Evolutionary conservation across 35 echinoderm and acorn worm species (phyloP).

Genomic region (Anneissia japonica): DNA sequence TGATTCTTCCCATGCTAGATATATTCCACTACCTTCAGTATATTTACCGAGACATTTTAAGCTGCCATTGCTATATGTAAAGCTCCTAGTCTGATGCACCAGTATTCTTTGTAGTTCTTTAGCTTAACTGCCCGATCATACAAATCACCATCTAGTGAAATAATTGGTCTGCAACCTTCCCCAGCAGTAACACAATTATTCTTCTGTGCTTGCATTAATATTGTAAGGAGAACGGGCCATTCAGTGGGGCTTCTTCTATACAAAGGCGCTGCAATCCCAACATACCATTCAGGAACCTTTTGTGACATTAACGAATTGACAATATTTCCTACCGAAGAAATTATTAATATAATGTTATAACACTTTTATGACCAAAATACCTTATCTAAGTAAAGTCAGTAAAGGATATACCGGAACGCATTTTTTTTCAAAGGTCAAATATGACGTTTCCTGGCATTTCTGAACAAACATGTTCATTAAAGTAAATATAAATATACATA

Average conservation of each 20-base stretch:
- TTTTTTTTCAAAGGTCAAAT: no score
- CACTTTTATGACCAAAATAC: no score
- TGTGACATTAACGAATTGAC: background rate
- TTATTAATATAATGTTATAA: no score
- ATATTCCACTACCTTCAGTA: slow-evolving; percentile 5
- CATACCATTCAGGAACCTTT: background rate
- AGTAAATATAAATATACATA: no score
- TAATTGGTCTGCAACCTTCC: background rate
- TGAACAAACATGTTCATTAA: no score
- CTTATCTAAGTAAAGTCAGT: no score
- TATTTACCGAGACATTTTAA: slow-evolving; percentile 5
- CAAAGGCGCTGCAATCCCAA: slow-evolving; percentile 3
- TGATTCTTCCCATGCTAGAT: slow-evolving; percentile 16
- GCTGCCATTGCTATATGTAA: background rate
- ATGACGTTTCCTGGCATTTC: no score
- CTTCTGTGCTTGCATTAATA: slow-evolving; percentile 14
- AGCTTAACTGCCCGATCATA: background rate
- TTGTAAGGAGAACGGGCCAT: slow-evolving; percentile 18
- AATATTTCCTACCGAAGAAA: no score
- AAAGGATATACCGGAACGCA: no score
- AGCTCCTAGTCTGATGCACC: slow-evolving; percentile 9
- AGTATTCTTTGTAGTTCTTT: slow-evolving; percentile 9
- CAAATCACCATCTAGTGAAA: background rate
- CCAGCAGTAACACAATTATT: background rate
- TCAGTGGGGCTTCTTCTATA: slow-evolving; percentile 11